Percentiles rank a stretch among this genome's conserved stretches.
phyloP scores from a whole-genome alignment of 1,140 invertebrate genomes.

The Drosophila lacteicornis region DNA sequence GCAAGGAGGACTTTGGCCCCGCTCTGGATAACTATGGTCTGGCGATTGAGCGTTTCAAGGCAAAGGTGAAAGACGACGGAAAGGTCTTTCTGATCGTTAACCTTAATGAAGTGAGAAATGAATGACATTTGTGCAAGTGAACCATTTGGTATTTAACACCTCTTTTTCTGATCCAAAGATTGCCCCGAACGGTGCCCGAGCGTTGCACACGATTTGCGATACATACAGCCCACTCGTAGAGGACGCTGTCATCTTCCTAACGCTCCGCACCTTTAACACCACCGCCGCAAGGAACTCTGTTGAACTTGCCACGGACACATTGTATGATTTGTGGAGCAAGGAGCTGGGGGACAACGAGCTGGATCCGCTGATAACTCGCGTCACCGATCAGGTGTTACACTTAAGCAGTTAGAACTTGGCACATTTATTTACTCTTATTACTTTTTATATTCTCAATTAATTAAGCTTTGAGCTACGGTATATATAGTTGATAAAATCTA shows the following conservation, averaged over 20 bases:
- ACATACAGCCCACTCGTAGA: constrained; percentile 60
- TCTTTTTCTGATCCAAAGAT: constrained; percentile 40
- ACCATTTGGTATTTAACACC: neutral
- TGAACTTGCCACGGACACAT: constrained; percentile 47
- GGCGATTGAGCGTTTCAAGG: constrained; percentile 67
- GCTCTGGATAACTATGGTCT: constrained; percentile 61
- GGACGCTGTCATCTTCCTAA: constrained; percentile 73
- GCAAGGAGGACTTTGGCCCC: constrained; percentile 59
- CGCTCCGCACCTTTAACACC: constrained; percentile 40
- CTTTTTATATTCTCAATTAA: neutral
- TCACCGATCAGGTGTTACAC: constrained; percentile 67
- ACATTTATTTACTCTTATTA: neutral
- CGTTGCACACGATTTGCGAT: constrained; percentile 78
- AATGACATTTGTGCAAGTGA: neutral
- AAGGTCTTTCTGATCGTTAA: constrained; percentile 74
- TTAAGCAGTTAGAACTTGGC: constrained; percentile 11
- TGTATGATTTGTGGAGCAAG: constrained; percentile 60
- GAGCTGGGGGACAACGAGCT: constrained; percentile 57
- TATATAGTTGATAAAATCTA: neutral
- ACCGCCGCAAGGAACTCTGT: constrained; percentile 5
- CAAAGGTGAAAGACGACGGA: constrained; percentile 61
- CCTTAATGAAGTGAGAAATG: constrained; percentile 71
- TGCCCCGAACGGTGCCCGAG: constrained; percentile 59
- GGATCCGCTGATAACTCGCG: constrained; percentile 71
- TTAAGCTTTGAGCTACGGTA: neutral